These are phyloP conservation scores for Chloebia gouldiae DNA, from an alignment of 2,113 vertebrate genomes.

Conservation along the genomic window DNA sequence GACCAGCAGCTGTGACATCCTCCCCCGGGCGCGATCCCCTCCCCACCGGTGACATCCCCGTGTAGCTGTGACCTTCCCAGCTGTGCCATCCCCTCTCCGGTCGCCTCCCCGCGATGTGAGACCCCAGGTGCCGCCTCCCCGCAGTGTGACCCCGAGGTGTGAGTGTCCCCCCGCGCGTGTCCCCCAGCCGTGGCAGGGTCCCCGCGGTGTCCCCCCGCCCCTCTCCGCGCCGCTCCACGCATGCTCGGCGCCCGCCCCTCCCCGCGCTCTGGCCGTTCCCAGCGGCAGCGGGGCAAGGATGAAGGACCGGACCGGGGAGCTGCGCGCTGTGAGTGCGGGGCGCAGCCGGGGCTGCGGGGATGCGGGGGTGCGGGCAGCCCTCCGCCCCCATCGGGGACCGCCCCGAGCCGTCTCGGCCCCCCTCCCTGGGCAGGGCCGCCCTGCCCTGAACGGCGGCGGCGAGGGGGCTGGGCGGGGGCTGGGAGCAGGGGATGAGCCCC, in stretches of 20 bases:
- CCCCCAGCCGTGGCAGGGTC: background rate
- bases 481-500: background rate
- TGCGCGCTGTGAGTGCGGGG: background rate
- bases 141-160: accelerated
- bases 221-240: background rate
- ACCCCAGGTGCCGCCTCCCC: background rate
- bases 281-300: background rate
- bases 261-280: background rate
- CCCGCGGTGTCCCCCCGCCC: background rate
- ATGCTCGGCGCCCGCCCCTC: background rate
- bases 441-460: background rate
- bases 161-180: background rate
- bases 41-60: background rate
- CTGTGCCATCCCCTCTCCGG: background rate
- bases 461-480: background rate
- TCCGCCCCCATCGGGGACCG: background rate
- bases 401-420: background rate
- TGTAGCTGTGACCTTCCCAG: background rate
- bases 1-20: background rate
- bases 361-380: background rate
- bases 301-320: slow-evolving; percentile 12
- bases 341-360: background rate
- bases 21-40: too few species aligned
- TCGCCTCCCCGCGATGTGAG: background rate
- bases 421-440: background rate